A percentile compares a stretch with the other conserved stretches of the same genome.
Conservation (phyloP, 2,113 vertebrate species). For the Nansenia antarctica region DNA sequence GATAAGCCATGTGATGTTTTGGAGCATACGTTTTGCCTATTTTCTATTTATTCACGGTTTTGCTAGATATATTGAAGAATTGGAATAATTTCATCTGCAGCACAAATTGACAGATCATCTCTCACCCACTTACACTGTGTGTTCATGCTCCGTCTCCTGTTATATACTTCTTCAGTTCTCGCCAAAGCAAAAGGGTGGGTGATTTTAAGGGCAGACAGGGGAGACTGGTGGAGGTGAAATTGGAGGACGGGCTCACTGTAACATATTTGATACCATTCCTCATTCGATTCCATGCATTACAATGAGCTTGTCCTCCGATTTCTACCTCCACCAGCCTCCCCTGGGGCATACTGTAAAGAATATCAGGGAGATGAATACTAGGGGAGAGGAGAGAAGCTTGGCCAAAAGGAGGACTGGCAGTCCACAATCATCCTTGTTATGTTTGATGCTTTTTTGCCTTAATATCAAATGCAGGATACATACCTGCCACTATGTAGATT, state of each 20-base stretch:
- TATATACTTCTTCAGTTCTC: constrained; percentile 56
- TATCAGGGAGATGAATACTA: constrained; percentile 40
- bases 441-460: constrained; percentile 79
- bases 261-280: no score
- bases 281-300: no score
- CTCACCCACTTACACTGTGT: constrained; percentile 54
- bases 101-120: constrained; percentile 54
- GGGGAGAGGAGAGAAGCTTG: constrained; percentile 38
- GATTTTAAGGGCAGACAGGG: constrained; percentile 18
- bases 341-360: no score
- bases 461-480: constrained; percentile 73
- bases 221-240: no score
- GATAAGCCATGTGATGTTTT: constrained; percentile 80
- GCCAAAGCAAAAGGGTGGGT: constrained; percentile 69
- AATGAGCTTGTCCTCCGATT: no score
- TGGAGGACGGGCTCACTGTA: no score
- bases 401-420: constrained; percentile 47
- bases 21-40: constrained; percentile 73
- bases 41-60: constrained; percentile 62
- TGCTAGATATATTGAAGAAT: constrained; percentile 57
- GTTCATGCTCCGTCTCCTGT: constrained; percentile 47
- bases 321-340: no score
- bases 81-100: constrained; percentile 55
- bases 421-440: constrained; percentile 67
- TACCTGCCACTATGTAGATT: constrained; percentile 70